These are phyloP conservation scores for Serrognathus titanus DNA, from an alignment of 2,888 invertebrate genomes.

Conservation along the genomic window DNA sequence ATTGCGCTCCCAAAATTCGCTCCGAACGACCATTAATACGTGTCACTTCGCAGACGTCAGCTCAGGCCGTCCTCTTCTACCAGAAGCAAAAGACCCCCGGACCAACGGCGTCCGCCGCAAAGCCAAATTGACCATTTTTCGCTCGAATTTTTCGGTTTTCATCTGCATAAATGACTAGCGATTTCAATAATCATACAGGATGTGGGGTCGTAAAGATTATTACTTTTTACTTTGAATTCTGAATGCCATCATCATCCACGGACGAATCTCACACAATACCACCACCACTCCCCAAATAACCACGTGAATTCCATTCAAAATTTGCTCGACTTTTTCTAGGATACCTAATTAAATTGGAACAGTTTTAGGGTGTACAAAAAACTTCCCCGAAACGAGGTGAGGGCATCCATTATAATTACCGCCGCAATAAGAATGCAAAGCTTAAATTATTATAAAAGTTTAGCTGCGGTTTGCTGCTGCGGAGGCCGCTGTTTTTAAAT, in stretches of 20 bases:
- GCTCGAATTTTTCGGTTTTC: constrained; percentile 32
- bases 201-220: constrained; percentile 38
- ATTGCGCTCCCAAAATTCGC: constrained; percentile 36
- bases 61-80: constrained; percentile 19
- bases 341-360: too few species aligned
- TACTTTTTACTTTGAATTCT: constrained; percentile 35
- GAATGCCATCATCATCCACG: too few species aligned
- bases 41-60: constrained; percentile 28
- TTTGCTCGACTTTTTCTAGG: too few species aligned
- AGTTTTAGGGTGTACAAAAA: too few species aligned
- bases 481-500: constrained; percentile 21
- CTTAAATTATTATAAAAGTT: constrained; percentile 29
- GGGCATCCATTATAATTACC: constrained; percentile 16
- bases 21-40: constrained; percentile 38
- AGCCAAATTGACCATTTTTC: constrained; percentile 31
- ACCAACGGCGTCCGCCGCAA: constrained; percentile 20
- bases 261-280: too few species aligned
- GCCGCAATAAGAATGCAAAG: constrained; percentile 25
- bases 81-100: constrained; percentile 11
- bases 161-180: constrained; percentile 39
- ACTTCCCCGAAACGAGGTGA: constrained; percentile 15
- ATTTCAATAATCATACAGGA: constrained; percentile 39
- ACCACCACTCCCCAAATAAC: too few species aligned
- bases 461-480: constrained; percentile 16
- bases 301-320: too few species aligned